Evolutionary conservation across 1,140 invertebrate genomes (phyloP).

Genomic region (Agrypnia vestita): DNA sequence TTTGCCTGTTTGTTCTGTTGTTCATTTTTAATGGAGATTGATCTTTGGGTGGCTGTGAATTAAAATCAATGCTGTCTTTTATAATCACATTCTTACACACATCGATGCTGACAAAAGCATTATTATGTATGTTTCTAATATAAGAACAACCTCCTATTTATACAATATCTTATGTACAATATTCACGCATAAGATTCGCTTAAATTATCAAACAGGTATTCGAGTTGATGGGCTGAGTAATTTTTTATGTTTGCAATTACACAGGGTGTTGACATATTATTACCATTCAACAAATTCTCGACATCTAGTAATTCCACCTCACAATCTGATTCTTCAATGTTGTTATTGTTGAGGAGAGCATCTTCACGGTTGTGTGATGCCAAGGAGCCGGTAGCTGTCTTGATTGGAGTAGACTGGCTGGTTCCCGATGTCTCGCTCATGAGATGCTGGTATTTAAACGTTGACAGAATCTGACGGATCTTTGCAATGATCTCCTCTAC

Average conservation of each 20-base stretch:
- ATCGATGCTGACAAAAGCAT: slow-evolving; percentile 37
- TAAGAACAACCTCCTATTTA: slow-evolving; percentile 64
- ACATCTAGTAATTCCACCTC: slow-evolving; percentile 55
- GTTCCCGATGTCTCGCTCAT: slow-evolving; percentile 64
- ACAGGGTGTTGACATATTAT: slow-evolving; percentile 67
- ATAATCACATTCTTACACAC: slow-evolving; percentile 11
- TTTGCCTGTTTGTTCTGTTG: slow-evolving; percentile 51
- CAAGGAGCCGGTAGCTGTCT: slow-evolving; percentile 37
- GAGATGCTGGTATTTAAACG: slow-evolving; percentile 81
- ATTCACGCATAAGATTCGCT: slow-evolving; percentile 76
- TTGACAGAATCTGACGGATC: slow-evolving; percentile 82
- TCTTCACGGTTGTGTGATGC: slow-evolving; percentile 33
- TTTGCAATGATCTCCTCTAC: slow-evolving; percentile 86
- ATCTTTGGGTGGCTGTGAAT: slow-evolving; percentile 27
- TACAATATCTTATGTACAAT: slow-evolving; percentile 57
- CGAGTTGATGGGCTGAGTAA: slow-evolving; percentile 72
- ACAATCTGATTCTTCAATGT: slow-evolving; percentile 58
- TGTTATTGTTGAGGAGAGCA: slow-evolving; percentile 35
- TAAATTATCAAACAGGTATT: slow-evolving; percentile 75
- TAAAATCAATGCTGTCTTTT: slow-evolving; percentile 19
- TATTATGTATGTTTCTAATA: slow-evolving; percentile 48
- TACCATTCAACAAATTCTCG: slow-evolving; percentile 69
- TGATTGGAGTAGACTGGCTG: slow-evolving; percentile 68
- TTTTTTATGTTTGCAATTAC: slow-evolving; percentile 70
- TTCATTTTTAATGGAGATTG: slow-evolving; percentile 51